Percentiles rank a stretch among this genome's conserved stretches.
Evolutionary conservation across 2,113 vertebrate genomes (phyloP).

Genomic region (Malurus alboscapulatus): DNA sequence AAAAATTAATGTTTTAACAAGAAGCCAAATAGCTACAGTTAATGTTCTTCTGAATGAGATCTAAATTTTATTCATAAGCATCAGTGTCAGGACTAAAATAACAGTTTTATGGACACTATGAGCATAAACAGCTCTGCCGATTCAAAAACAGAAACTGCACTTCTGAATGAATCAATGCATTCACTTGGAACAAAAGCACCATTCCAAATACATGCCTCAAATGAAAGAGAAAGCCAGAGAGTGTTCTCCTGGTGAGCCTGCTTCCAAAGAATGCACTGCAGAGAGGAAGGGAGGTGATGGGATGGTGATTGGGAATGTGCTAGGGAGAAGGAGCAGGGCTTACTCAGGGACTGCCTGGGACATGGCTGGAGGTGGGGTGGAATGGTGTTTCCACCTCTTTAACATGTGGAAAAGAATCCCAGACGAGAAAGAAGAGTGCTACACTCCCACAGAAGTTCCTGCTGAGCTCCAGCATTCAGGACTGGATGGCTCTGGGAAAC

Average conservation of each 20-base stretch:
- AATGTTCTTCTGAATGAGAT: conserved; percentile 65
- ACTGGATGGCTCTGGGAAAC: background rate
- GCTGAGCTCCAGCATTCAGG: background rate
- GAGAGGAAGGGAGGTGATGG: background rate
- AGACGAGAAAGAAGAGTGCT: background rate
- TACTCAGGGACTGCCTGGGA: background rate
- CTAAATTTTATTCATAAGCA: conserved; percentile 66
- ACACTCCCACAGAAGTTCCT: background rate
- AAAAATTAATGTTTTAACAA: conserved; percentile 63
- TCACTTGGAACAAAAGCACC: conserved; percentile 44
- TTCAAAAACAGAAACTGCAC: conserved; percentile 42
- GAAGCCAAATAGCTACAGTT: conserved; percentile 60
- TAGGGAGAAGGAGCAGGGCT: background rate
- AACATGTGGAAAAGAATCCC: background rate
- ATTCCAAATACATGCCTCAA: conserved; percentile 25
- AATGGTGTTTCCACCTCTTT: background rate
- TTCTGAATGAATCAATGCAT: conserved; percentile 37
- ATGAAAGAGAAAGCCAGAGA: background rate
- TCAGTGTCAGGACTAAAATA: conserved; percentile 66
- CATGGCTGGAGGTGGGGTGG: background rate
- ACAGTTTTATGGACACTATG: conserved; percentile 61
- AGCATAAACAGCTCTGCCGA: conserved; percentile 40
- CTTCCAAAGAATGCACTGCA: background rate
- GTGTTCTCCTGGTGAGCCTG: background rate
- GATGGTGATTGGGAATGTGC: rapidly evolving